Evolutionary conservation across 2,797 vertebrate genomes (phyloP).

Genomic region (Lycodopsis pacificus): DNA sequence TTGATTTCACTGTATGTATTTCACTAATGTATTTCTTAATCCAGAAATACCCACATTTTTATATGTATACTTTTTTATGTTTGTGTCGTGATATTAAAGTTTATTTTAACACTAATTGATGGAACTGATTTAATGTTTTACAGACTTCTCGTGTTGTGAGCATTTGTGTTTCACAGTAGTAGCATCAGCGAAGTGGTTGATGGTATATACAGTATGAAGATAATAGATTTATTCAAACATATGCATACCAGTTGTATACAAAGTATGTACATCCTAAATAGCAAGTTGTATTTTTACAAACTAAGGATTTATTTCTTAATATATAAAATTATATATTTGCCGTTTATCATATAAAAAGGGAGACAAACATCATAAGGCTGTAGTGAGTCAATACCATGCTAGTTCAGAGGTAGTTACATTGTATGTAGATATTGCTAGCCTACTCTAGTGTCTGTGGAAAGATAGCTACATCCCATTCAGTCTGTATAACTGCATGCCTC

Average conservation of each 20-base stretch:
- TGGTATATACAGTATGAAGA: slow-evolving; percentile 69
- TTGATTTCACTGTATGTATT: slow-evolving; percentile 8
- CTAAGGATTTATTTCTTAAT: slow-evolving; percentile 83
- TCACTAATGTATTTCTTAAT: slow-evolving; percentile 5
- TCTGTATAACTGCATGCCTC: slow-evolving; percentile 56
- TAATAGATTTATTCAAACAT: slow-evolving; percentile 85
- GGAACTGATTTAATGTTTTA: neutral
- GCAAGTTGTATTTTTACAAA: slow-evolving; percentile 79
- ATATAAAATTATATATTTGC: slow-evolving; percentile 85
- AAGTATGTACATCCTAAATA: slow-evolving; percentile 89
- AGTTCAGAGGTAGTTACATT: slow-evolving; percentile 91
- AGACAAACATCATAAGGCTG: slow-evolving; percentile 80
- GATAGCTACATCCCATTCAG: slow-evolving; percentile 69
- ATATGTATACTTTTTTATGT: slow-evolving; percentile 10
- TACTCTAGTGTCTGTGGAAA: slow-evolving; percentile 74
- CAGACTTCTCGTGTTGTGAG: neutral
- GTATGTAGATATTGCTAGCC: slow-evolving; percentile 82
- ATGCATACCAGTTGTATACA: slow-evolving; percentile 82
- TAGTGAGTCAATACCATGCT: slow-evolving; percentile 85
- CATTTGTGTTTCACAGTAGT: slow-evolving; percentile 1
- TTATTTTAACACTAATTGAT: slow-evolving; percentile 20
- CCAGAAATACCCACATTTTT: slow-evolving; percentile 24
- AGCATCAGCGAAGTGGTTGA: slow-evolving; percentile 31
- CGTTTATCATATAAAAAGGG: slow-evolving; percentile 80
- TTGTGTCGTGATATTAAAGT: slow-evolving; percentile 61